These are phyloP conservation scores for Epinotia bilunana DNA, from an alignment of 2,888 invertebrate genomes.

Conservation along the genomic window DNA sequence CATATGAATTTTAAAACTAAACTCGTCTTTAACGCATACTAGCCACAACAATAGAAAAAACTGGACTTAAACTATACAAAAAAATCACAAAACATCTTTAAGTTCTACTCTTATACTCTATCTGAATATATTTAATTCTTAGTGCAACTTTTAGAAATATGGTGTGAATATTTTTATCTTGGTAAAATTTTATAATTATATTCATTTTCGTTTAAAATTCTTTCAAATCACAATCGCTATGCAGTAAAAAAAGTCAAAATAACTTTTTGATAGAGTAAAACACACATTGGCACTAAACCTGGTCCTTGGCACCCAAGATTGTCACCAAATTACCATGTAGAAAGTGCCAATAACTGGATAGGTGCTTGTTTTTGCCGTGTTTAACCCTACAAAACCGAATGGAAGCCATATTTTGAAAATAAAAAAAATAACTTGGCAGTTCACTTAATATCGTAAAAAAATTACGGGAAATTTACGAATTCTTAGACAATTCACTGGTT, in stretches of 20 bases:
- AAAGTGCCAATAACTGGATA: too few relatives aligned
- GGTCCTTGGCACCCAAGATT: not conserved
- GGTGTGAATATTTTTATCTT: constrained; percentile 66
- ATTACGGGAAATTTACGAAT: constrained; percentile 30
- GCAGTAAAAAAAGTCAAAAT: constrained; percentile 58
- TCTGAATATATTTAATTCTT: constrained; percentile 61
- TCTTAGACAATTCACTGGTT: constrained; percentile 48
- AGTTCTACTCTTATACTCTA: constrained; percentile 52
- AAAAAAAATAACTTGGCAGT: constrained; percentile 19
- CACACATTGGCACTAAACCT: not conserved
- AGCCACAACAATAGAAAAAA: constrained; percentile 27
- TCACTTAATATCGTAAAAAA: constrained; percentile 1
- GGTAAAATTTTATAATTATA: constrained; percentile 65
- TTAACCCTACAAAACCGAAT: not conserved
- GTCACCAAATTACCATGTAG: too few relatives aligned
- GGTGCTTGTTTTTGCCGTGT: not conserved
- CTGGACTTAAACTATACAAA: constrained; percentile 41
- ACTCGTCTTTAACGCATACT: constrained; percentile 11
- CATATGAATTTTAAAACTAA: not conserved
- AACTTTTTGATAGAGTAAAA: not conserved
- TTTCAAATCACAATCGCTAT: constrained; percentile 71
- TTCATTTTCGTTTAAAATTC: constrained; percentile 71
- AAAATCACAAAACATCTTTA: constrained; percentile 52
- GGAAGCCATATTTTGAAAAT: constrained; percentile 17
- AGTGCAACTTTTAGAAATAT: constrained; percentile 77